Evolutionary conservation across 2,888 invertebrate species (phyloP), one percentile per base, ranked within the genome.

Genomic region (Sycophila texana): DNA sequence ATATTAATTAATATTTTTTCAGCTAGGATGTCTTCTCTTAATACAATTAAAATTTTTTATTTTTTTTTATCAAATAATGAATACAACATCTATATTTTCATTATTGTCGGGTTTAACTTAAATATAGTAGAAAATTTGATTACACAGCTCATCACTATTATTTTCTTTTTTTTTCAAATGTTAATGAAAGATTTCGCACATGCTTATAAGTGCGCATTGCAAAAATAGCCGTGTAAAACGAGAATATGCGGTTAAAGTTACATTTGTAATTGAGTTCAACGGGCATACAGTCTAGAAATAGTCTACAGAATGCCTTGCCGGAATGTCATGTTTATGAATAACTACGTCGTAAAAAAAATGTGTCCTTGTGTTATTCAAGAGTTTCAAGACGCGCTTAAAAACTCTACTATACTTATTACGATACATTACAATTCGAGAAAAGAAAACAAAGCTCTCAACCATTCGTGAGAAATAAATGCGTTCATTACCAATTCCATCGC

Each of bases 271-370:
- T 26, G n/a, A 13, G 60, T 68, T 68, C n/a, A 68, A 75, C 53
- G n/a, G 51, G 60, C 51, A 53, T 53, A 20, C 51, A 51, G 18
- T 20, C 67, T 68, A 18, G 51, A 74, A 74, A 74, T 74, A 39
- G 66, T 51, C 61, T 16, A 39, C 61, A 75, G 67, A 75, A 75
- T 75, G 67, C 16, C 30, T 20, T 14, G 66, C 20, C 12, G n/a
- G 20, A 4, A 57, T 57, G 57, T 58, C 66, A 58, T 39, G 26
- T 26, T 26, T 47, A 65, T 57, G 66, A 74, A 57, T 47, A 74
- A 16, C 13, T 4, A 1, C 58, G 49, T 20, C 22, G n/a, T 66
- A 74, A 74, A 74, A 39, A 39, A 66, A 74, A 51, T 26, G 26
- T 14, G 66, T 66, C 66, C 74, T 74, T 74, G 74, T 22, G 49